A percentile compares a stretch with the other conserved stretches of the same genome.
Evolutionary conservation across 2,888 invertebrate species (phyloP).

Genomic region (Andrena trimmerana): DNA sequence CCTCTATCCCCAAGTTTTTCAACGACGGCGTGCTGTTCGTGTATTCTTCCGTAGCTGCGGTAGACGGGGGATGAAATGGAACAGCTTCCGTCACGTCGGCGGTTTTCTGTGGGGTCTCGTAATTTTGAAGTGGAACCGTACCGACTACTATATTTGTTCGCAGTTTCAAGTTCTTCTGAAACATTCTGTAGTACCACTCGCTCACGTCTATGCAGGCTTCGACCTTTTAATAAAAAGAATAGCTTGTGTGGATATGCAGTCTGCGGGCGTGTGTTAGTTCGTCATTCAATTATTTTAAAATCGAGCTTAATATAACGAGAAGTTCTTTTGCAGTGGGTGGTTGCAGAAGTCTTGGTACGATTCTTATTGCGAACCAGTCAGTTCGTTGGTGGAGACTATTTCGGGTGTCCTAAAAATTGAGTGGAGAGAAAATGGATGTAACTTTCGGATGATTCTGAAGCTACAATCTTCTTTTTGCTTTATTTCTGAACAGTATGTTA

Average conservation of each 20-base stretch:
- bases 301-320: neutral
- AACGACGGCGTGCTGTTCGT: slow-evolving; percentile 17
- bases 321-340: neutral
- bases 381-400: too few relatives aligned
- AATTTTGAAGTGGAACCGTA: slow-evolving; percentile 77
- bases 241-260: neutral
- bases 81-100: slow-evolving; percentile 34
- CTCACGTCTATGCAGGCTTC: slow-evolving; percentile 78
- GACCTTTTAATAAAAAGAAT: slow-evolving; percentile 63
- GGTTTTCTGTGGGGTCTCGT: slow-evolving; percentile 73
- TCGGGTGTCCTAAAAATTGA: neutral
- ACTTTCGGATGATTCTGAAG: neutral
- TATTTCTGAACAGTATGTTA: neutral
- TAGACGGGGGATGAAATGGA: slow-evolving; percentile 37
- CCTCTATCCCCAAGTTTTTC: slow-evolving; percentile 38
- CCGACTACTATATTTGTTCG: slow-evolving; percentile 77
- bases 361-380: neutral
- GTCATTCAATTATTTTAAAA: neutral
- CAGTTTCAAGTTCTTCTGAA: slow-evolving; percentile 80
- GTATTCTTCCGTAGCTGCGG: slow-evolving; percentile 40
- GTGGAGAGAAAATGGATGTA: neutral
- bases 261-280: neutral
- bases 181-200: slow-evolving; percentile 81
- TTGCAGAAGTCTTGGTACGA: neutral
- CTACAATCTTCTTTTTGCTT: neutral